Base-by-base conservation (phyloP, 2,888 invertebrate species). In the Fissipunctia ypsillon region DNA sequence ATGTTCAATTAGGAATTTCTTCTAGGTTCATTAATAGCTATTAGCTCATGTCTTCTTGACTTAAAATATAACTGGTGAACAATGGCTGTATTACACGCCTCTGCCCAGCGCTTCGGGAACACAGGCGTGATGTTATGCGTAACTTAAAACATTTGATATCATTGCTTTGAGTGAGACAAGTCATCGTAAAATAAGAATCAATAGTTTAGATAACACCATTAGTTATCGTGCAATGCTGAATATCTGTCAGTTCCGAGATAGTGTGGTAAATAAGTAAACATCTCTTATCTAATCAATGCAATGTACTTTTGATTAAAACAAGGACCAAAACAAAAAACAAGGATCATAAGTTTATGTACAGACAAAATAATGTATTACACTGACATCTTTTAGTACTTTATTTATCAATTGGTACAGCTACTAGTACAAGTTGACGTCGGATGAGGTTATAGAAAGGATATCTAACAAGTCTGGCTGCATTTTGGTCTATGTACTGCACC, bases 271-370 rank as follows among this genome's bases (percentile, higher is more conserved):
- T 28, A 48, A 57, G 35, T 70, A n/a, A 68, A 69, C 28, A 68
- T 57, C 41, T 66, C 7, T 5, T 77, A 79, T 79, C 82, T 82
- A 61, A 65, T 78, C 78, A 73, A 19, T 45, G 10, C 3, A 52
- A 48, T 56, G 31, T 75, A n/a, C 35, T 52, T 31, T 60, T 60
- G 59, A 60, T 38, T 52, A 43, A 19, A 7, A 63, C 48, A 57
- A 63, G 56, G 9, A 76, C 31, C 10, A n/a, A n/a, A n/a, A n/a
- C n/a, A n/a, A n/a, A n/a, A n/a, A n/a, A n/a, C n/a, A 9, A 48
- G 38, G 19, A 41, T 12, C 22, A 14, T 65, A 50, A 48, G 4
- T 38, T 43, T 25, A 25, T 35, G 25, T 72, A 45, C 14, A 31
- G 19, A 68, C 3, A 35, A n/a, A 28, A 28, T 19, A 41, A 61